Percentiles rank a stretch among this genome's conserved stretches.
Evolutionary conservation across 2,113 vertebrate genomes (phyloP).

Genomic region (Hydrochoerus hydrochaeris): DNA sequence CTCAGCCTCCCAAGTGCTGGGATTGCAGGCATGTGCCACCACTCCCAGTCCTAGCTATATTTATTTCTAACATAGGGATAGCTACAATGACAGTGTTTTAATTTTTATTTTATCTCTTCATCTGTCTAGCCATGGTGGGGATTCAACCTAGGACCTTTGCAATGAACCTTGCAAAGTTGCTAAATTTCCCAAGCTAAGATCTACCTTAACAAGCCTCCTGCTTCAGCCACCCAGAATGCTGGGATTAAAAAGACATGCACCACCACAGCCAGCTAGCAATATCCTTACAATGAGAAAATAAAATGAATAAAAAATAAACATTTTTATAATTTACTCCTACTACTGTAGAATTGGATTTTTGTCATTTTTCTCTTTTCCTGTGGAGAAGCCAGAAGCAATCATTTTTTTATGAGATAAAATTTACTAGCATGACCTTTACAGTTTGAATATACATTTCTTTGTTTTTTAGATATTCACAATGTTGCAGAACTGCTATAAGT

Average conservation of each 20-base stretch:
- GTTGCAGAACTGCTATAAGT: background rate
- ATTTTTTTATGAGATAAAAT: background rate
- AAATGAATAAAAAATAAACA: background rate
- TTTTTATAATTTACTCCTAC: background rate
- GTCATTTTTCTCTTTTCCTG: background rate
- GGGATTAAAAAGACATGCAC: background rate
- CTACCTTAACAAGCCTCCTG: background rate
- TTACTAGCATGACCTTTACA: background rate
- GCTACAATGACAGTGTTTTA: background rate
- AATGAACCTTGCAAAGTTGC: background rate
- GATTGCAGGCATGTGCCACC: background rate
- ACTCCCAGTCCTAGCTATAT: background rate
- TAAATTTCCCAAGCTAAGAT: background rate
- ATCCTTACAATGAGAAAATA: conserved; percentile 4
- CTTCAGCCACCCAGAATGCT: background rate
- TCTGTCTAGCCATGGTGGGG: background rate
- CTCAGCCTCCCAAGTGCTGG: background rate
- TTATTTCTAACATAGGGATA: background rate
- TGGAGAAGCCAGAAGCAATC: background rate
- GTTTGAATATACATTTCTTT: background rate
- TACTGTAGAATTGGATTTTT: background rate
- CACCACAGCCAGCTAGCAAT: background rate
- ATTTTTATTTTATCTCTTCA: background rate
- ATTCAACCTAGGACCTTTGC: background rate
- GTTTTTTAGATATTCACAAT: background rate